Evolutionary conservation across 1,140 invertebrate genomes (phyloP).

Genomic region (Zaprionus taronus): DNA sequence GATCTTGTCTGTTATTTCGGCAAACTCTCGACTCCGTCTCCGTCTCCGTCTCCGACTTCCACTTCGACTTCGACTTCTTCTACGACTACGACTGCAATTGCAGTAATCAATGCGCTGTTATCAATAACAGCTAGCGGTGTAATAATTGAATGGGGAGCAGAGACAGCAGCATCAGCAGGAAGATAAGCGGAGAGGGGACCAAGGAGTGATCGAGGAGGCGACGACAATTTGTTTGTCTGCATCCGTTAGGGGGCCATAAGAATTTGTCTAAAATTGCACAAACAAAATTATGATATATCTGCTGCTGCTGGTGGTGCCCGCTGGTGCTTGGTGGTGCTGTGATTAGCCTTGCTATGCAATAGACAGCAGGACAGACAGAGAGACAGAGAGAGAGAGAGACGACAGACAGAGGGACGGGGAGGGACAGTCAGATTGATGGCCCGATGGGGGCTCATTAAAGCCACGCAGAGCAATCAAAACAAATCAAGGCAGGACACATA

Average conservation of each 20-base stretch:
- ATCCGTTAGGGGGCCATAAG: conserved; percentile 43
- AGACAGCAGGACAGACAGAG: background rate
- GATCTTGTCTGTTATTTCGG: conserved; percentile 49
- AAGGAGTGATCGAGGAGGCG: background rate
- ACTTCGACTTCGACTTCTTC: background rate
- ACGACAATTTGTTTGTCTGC: conserved; percentile 43
- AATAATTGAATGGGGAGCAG: conserved; percentile 42
- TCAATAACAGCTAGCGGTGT: conserved; percentile 61
- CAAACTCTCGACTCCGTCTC: conserved; percentile 10
- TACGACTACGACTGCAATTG: conserved; percentile 35
- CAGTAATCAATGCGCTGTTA: conserved; percentile 59
- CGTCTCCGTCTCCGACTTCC: background rate
- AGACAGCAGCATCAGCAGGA: conserved; percentile 4
- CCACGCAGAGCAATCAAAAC: conserved; percentile 79
- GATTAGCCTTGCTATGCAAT: conserved; percentile 53
- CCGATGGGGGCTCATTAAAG: conserved; percentile 70
- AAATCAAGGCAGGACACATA: conserved; percentile 78
- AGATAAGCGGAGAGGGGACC: background rate
- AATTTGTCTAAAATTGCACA: conserved; percentile 75
- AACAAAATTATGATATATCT: conserved; percentile 78
- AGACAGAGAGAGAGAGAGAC: background rate
- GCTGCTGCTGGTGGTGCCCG: conserved; percentile 11
- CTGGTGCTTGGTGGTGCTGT: conserved; percentile 38
- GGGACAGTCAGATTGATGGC: conserved; percentile 70
- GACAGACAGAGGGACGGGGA: background rate